Evolutionary conservation across 2,888 invertebrate genomes (phyloP), one percentile per base, ranked within the genome.

Genomic region (Schrankia costaestrigalis): DNA sequence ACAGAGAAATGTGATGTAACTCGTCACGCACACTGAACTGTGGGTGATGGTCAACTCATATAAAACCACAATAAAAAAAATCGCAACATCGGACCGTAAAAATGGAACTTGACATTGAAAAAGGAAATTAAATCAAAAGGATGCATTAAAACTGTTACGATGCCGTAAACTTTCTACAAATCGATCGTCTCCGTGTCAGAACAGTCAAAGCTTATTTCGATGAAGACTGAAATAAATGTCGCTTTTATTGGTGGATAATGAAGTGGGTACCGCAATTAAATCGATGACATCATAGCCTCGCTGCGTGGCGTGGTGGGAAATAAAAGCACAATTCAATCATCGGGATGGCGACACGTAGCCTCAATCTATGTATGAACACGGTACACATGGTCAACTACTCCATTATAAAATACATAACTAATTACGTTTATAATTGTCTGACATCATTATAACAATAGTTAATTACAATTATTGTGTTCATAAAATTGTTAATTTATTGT

Each of bases 321-420:
- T 78, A 82, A 80, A 80, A 75, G 78, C 73, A 78, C 75, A 73
- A 74, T 74, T 77, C 75, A 78, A 82, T 79, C 76, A 78, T 71
- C 69, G 47, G 55, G 58, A 61, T 53, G 49, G 45, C 61, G 60
- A 61, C 52, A 57, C 47, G 39, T 45, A 32, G 37, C 26, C 32
- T 41, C 33, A 40, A 32, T 41, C 42, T 48, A 50, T 46, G 35
- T 51, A 38, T 42, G 41, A 39, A 33, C 35, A 26, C 34, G 46
- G 45, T 45, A 25, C 31, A 44, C 45, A 28, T 30, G 14, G 28
- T 37, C 35, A 40, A 22, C 12, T 22, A 46, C 30, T 51, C 52
- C 13, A 36, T 36, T 24, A 25, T 9, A 21, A 21, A 21, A 4
- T 21, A n/a, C 10, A 21, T 21, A 8, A 21, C 10, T 4, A 9